A percentile compares a stretch with the other conserved stretches of the same genome.
These are phyloP conservation scores for Anabas testudineus DNA, from an alignment of 2,797 vertebrate species.

Conservation along the genomic window DNA sequence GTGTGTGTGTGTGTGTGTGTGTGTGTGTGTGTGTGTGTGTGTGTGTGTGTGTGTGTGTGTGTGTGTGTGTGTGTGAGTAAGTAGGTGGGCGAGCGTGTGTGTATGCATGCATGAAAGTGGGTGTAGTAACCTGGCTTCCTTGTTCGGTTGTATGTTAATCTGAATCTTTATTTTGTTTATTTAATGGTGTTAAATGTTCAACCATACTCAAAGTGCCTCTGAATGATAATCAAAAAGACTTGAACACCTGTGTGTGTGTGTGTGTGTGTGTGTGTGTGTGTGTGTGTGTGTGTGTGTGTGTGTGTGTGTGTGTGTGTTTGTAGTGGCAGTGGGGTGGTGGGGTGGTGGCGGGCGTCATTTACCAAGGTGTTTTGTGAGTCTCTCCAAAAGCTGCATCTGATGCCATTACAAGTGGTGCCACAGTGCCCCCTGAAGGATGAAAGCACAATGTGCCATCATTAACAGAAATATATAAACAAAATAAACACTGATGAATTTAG, in stretches of 20 bases:
- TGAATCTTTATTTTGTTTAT: slow-evolving; percentile 47
- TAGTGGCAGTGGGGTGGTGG: too few relatives aligned
- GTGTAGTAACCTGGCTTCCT: slow-evolving; percentile 14
- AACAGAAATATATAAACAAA: too few relatives aligned
- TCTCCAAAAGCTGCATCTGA: neutral
- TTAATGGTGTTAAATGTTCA: slow-evolving; percentile 55
- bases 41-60: neutral
- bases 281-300: slow-evolving; percentile 8
- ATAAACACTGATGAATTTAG: neutral
- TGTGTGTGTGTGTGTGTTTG: too few relatives aligned
- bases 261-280: neutral
- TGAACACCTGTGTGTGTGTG: neutral
- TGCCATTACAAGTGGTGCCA: slow-evolving; percentile 33
- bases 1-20: neutral
- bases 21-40: neutral
- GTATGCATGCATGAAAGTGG: neutral
- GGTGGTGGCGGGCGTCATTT: too few relatives aligned
- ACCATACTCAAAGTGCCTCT: slow-evolving; percentile 26
- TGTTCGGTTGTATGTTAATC: slow-evolving; percentile 32
- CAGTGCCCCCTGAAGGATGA: slow-evolving; percentile 59
- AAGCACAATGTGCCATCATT: neutral
- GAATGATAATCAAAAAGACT: slow-evolving; percentile 42
- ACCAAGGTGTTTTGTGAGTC: slow-evolving; percentile 8
- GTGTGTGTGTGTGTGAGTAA: neutral
- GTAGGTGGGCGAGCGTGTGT: slow-evolving; percentile 15